Base-by-base conservation (phyloP, 2,113 vertebrate species). In the Cavia aperea region DNA sequence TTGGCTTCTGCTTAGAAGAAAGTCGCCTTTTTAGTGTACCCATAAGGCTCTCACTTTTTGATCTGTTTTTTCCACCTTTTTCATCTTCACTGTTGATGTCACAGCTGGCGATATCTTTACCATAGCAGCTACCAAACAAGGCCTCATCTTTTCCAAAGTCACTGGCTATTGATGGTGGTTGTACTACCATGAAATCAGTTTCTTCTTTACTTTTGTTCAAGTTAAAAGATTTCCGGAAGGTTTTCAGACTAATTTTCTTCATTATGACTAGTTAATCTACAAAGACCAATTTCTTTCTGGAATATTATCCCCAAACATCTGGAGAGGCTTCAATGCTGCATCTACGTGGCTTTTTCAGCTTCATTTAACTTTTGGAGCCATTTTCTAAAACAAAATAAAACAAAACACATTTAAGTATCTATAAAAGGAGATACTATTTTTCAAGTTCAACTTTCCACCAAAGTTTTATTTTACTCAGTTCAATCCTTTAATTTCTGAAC, bases 241-340 rank as follows among this genome's bases (percentile, higher is more conserved):
- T 99, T 97, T 99, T 99, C 96, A 99, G 98, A 98, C 99, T 99
- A 92, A 99, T 99, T 97, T 99, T 99, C 99, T 99, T 99, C 99
- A 99, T 99, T 98, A 98, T 99, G 98, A 97, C 97, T 95, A 93
- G 94, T 95, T 95, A 95, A 92, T 95, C 89, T 93, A 79, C 92
- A 77, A 93, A 26, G 95, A 94, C 97, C 96, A 97, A 92, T 91
- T 51, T 94, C 93, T 95, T 93, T 97, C 95, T 8, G 46, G 73
- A 96, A 92, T 90, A 95, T 72, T 56, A 95, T 92, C 94, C 96
- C 19, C 95, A 93, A 96, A 96, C 96, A 96, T 90, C 96, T 4
- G 96, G 95, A 95, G 95, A 94, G 78, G 95, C 92, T 96, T 95
- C 89, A 88, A 90, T 88, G 96, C 98, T 97, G 98, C 98, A 98